Conservation (phyloP, 2,797 vertebrate species). For the Rhinichthys osculus region DNA sequence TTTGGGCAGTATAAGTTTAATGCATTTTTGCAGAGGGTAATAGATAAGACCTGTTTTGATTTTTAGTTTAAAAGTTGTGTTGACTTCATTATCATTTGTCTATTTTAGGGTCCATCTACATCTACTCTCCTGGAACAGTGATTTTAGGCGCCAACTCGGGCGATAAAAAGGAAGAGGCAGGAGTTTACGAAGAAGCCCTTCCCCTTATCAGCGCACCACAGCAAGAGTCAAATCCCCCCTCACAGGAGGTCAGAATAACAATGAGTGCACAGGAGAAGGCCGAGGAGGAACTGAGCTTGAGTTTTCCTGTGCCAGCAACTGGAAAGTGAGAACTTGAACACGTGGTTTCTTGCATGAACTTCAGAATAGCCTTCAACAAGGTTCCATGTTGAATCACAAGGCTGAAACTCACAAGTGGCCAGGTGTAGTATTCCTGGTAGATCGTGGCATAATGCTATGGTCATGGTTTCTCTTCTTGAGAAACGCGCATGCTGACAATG, state of each 20-base stretch:
- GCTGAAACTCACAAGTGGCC: neutral
- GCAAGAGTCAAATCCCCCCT: slow-evolving; percentile 57
- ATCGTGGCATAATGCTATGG: neutral
- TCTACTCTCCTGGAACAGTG: slow-evolving; percentile 65
- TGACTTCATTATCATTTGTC: neutral
- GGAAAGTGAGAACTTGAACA: slow-evolving; percentile 58
- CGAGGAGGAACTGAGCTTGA: slow-evolving; percentile 61
- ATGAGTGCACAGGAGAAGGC: slow-evolving; percentile 58
- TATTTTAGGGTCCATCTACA: slow-evolving; percentile 63
- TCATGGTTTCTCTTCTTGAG: neutral
- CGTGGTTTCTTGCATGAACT: neutral
- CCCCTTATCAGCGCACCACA: slow-evolving; percentile 53
- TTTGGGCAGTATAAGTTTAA: too few species aligned
- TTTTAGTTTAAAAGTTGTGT: neutral
- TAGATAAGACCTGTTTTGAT: neutral
- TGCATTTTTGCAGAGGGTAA: too few species aligned
- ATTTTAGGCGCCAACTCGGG: slow-evolving; percentile 60
- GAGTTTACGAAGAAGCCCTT: neutral
- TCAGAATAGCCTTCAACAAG: neutral
- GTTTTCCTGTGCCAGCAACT: slow-evolving; percentile 65
- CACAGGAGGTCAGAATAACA: slow-evolving; percentile 14
- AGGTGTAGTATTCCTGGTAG: neutral
- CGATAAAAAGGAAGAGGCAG: slow-evolving; percentile 50
- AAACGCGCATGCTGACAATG: neutral
- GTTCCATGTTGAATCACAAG: neutral